Percentiles rank a stretch among this genome's conserved stretches.
Evolutionary conservation across 2,113 vertebrate species (phyloP).

Genomic region (Planiliza haematocheilus): DNA sequence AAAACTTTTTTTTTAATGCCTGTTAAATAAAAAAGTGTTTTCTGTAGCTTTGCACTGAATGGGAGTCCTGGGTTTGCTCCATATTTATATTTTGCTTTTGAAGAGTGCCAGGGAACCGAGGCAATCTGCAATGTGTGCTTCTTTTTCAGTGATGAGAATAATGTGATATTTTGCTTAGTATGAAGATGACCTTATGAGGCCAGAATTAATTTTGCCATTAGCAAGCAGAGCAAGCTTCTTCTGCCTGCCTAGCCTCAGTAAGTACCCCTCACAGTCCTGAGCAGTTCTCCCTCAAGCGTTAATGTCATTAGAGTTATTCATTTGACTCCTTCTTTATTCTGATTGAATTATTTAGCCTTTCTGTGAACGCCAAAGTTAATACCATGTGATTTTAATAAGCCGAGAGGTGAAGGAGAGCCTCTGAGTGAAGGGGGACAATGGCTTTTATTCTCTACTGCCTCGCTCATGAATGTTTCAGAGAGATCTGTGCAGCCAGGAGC

Average conservation of each 20-base stretch:
- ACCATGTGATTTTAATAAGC: slow-evolving; percentile 86
- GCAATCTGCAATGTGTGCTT: slow-evolving; percentile 16
- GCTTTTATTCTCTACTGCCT: slow-evolving; percentile 71
- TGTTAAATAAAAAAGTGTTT: neutral
- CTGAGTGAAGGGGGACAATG: slow-evolving; percentile 65
- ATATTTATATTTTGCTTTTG: slow-evolving; percentile 1
- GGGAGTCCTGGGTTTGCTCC: slow-evolving; percentile 17
- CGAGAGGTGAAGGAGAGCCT: slow-evolving; percentile 75
- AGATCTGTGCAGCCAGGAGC: slow-evolving; percentile 54
- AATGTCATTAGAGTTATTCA: slow-evolving; percentile 83
- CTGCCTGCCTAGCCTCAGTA: slow-evolving; percentile 56
- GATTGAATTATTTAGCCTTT: slow-evolving; percentile 84
- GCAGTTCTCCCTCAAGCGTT: slow-evolving; percentile 75
- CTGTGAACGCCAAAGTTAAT: slow-evolving; percentile 81
- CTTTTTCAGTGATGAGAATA: slow-evolving; percentile 32
- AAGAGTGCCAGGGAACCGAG: slow-evolving; percentile 6
- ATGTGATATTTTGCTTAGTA: slow-evolving; percentile 58
- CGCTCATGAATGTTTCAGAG: slow-evolving; percentile 80
- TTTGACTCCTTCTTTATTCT: slow-evolving; percentile 82
- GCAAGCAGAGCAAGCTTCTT: slow-evolving; percentile 61
- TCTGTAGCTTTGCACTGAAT: neutral
- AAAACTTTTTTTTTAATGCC: neutral
- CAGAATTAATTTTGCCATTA: slow-evolving; percentile 72
- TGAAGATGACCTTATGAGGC: slow-evolving; percentile 57
- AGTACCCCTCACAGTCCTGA: slow-evolving; percentile 58